Conservation (phyloP, 2,888 invertebrate genomes). For the Dynastes grantii region DNA sequence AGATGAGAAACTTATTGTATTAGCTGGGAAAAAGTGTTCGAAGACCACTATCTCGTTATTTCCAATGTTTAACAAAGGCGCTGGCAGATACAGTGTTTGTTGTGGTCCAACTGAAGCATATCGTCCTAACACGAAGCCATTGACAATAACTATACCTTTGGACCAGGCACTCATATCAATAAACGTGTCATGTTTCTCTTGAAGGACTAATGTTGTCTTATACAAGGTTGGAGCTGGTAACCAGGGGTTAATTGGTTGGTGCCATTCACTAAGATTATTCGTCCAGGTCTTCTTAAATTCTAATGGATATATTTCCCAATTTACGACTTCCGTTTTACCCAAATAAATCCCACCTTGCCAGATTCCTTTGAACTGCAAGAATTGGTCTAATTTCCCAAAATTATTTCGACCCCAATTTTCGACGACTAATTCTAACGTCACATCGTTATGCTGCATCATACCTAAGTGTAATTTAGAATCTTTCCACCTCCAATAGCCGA, state of each 20-base stretch:
- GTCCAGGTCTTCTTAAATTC: slow-evolving; percentile 72
- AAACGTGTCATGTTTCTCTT: slow-evolving; percentile 81
- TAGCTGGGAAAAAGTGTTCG: slow-evolving; percentile 64
- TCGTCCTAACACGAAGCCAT: slow-evolving; percentile 89
- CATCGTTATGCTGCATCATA: slow-evolving; percentile 55
- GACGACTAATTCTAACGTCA: slow-evolving; percentile 69
- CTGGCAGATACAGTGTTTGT: slow-evolving; percentile 87
- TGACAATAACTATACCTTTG: slow-evolving; percentile 89
- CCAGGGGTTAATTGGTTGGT: slow-evolving; percentile 56
- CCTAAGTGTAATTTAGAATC: slow-evolving; percentile 62
- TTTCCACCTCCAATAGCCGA: slow-evolving; percentile 66
- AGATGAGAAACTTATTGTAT: slow-evolving; percentile 60
- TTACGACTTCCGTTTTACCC: slow-evolving; percentile 66
- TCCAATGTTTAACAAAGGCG: slow-evolving; percentile 77
- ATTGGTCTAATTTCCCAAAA: slow-evolving; percentile 69
- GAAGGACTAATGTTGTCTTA: slow-evolving; percentile 71
- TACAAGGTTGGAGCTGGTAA: slow-evolving; percentile 74
- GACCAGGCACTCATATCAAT: slow-evolving; percentile 86
- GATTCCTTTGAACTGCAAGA: slow-evolving; percentile 68
- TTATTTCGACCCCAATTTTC: slow-evolving; percentile 91
- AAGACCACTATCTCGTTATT: slow-evolving; percentile 67
- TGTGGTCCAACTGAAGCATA: slow-evolving; percentile 90
- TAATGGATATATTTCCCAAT: slow-evolving; percentile 72
- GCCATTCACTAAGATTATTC: slow-evolving; percentile 64
- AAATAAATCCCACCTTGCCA: slow-evolving; percentile 70